A percentile compares a stretch with the other conserved stretches of the same genome.
Conservation (phyloP, 2,888 invertebrate species). For the Psococerastis gibbosa region DNA sequence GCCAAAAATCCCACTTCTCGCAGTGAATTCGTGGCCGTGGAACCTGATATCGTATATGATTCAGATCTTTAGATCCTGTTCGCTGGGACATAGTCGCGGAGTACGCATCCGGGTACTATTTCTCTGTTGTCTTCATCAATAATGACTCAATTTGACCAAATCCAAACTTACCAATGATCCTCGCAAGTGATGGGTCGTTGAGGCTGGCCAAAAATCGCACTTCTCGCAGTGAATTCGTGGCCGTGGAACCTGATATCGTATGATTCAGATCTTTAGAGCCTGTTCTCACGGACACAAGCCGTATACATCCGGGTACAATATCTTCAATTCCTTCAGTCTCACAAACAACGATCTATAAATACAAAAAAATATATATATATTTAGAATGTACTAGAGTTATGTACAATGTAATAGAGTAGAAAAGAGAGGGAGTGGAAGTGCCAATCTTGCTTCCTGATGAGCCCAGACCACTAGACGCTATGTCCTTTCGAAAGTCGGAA, state of each 20-base stretch:
- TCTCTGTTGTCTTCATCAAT: too few relatives aligned
- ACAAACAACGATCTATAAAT: conserved; percentile 32
- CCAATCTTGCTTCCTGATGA: too few relatives aligned
- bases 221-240: conserved; percentile 36
- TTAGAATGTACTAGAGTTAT: too few relatives aligned
- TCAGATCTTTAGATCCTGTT: conserved; percentile 27
- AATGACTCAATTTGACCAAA: too few relatives aligned
- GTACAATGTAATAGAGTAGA: too few relatives aligned
- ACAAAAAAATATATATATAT: conserved; percentile 4
- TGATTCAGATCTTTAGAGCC: conserved; percentile 26
- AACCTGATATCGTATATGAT: conserved; percentile 25
- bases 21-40: conserved; percentile 28
- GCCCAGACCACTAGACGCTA: too few relatives aligned
- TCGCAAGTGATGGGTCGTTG: conserved; percentile 44
- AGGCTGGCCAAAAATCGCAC: conserved; percentile 46
- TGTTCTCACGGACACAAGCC: conserved; percentile 35
- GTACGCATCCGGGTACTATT: conserved; percentile 28
- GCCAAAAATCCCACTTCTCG: conserved; percentile 50
- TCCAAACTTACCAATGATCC: conserved; percentile 30
- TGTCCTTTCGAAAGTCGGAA: too few relatives aligned
- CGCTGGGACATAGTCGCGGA: conserved; percentile 35
- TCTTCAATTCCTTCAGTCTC: conserved; percentile 32
- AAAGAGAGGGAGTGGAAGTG: too few relatives aligned
- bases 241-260: conserved; percentile 23
- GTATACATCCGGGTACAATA: conserved; percentile 28